Conservation (phyloP, 1,140 invertebrate species). For the Saccostrea glomerata region DNA sequence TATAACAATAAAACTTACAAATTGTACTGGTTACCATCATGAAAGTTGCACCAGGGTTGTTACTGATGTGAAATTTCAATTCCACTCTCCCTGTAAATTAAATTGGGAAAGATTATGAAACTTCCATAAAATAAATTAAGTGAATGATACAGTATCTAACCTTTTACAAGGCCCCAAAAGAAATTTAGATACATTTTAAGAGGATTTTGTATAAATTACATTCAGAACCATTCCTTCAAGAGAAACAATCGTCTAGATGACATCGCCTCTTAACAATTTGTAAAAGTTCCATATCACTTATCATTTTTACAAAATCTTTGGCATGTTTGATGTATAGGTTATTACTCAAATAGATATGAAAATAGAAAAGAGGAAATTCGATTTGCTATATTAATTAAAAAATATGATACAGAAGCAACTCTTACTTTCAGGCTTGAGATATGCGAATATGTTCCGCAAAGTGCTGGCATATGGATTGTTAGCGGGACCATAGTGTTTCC, state of each 20-base stretch:
- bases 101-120: too few species aligned
- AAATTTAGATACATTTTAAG: not conserved
- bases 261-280: too few species aligned
- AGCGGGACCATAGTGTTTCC: not conserved
- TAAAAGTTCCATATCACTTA: too few species aligned
- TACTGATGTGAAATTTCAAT: conserved; percentile 18
- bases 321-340: too few species aligned
- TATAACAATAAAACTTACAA: not conserved
- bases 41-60: not conserved
- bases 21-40: not conserved
- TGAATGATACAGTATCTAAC: not conserved
- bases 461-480: not conserved
- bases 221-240: too few species aligned
- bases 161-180: not conserved
- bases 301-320: too few species aligned
- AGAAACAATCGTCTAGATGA: too few species aligned
- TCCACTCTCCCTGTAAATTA: not conserved
- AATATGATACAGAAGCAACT: not conserved
- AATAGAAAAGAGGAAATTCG: not conserved
- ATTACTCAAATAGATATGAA: too few species aligned
- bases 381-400: not conserved
- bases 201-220: too few species aligned
- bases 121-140: not conserved
- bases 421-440: not conserved
- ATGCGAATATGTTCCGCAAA: not conserved